Evolutionary conservation across 2,888 invertebrate genomes (phyloP).

Genomic region (Antitype chi): DNA sequence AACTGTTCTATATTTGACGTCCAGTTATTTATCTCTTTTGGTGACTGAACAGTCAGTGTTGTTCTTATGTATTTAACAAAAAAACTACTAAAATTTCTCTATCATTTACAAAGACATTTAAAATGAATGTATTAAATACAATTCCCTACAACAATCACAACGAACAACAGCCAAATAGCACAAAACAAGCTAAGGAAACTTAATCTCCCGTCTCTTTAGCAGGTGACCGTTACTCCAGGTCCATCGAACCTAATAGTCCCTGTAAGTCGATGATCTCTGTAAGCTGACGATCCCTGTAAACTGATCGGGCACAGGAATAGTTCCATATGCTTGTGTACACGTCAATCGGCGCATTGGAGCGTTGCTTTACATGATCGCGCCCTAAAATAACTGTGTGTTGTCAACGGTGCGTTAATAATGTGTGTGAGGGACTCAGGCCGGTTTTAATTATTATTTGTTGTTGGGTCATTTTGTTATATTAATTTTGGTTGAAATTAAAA

Average conservation of each 20-base stretch:
- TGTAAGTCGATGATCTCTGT: constrained; percentile 65
- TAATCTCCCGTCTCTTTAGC: constrained; percentile 28
- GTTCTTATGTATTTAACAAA: background rate
- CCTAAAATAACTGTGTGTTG: constrained; percentile 61
- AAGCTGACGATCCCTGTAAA: constrained; percentile 70
- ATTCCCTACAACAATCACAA: background rate
- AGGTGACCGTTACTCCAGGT: constrained; percentile 64
- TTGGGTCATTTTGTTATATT: constrained; percentile 21
- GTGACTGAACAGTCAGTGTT: too few species aligned
- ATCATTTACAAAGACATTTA: background rate
- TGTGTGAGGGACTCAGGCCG: constrained; percentile 30
- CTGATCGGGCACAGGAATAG: constrained; percentile 71
- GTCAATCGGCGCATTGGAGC: constrained; percentile 67
- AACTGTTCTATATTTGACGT: too few species aligned
- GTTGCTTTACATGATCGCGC: constrained; percentile 60
- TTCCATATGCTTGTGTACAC: constrained; percentile 65
- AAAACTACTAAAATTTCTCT: background rate
- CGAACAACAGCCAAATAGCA: background rate
- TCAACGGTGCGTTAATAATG: constrained; percentile 68
- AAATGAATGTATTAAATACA: background rate
- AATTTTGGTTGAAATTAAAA: background rate
- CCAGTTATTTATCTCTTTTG: too few species aligned
- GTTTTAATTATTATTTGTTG: constrained; percentile 52
- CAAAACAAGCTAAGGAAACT: constrained; percentile 14
- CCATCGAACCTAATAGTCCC: constrained; percentile 67